Conservation (phyloP, 2,888 invertebrate genomes). For the Sisyra nigra region DNA sequence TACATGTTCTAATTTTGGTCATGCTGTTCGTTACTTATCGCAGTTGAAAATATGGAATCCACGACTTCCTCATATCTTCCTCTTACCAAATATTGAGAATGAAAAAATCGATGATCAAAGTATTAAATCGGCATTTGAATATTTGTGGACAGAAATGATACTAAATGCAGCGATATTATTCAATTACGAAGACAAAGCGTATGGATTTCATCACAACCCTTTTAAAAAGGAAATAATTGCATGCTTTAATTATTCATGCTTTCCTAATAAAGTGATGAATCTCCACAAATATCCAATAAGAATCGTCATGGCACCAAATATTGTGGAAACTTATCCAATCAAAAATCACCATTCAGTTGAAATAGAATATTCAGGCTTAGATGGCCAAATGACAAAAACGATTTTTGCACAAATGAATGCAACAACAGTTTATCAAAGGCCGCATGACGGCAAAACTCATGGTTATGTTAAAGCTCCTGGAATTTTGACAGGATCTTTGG, state of each 20-base stretch:
- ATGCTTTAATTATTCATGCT: neutral
- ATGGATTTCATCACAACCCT: neutral
- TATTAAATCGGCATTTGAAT: constrained; percentile 1
- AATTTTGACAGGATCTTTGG: neutral
- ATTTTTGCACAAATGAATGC: constrained; percentile 2
- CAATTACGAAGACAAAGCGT: neutral
- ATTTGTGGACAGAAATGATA: neutral
- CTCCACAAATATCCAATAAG: neutral
- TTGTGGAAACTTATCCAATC: neutral
- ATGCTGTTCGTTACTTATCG: too few relatives aligned
- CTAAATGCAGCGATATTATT: neutral
- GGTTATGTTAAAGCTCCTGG: neutral
- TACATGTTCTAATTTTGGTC: too few relatives aligned
- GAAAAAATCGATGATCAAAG: neutral
- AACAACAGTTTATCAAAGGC: neutral
- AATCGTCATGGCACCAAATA: neutral
- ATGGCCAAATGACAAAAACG: neutral
- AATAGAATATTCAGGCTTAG: neutral
- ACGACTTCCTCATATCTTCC: too few relatives aligned
- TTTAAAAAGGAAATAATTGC: neutral
- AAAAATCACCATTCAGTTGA: neutral
- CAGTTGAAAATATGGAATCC: too few relatives aligned
- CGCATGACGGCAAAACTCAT: neutral
- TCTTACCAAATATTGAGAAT: too few relatives aligned
- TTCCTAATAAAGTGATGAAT: constrained; percentile 2